phyloP scores from a whole-genome alignment of 2,888 invertebrate species.

The Drosophila neutralis region DNA sequence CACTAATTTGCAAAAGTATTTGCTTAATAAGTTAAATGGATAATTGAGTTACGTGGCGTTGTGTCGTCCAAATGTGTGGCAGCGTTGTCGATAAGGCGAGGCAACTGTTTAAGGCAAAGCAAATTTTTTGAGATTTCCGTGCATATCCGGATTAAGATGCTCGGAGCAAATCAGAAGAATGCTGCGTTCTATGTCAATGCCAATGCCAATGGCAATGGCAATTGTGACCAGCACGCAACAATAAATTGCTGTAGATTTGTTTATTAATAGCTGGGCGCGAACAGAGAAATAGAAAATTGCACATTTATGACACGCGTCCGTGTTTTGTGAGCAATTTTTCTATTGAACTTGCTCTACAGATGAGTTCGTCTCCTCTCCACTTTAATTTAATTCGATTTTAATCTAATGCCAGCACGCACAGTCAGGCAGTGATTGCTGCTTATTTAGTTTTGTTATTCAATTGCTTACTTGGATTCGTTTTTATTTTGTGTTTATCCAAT shows the following conservation, averaged over 20 bases:
- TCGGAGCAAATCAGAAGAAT: constrained; percentile 12
- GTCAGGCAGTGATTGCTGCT: constrained; percentile 18
- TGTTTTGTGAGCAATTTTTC: constrained; percentile 50
- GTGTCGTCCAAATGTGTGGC: constrained; percentile 29
- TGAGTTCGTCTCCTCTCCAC: constrained; percentile 2
- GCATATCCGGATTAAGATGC: constrained; percentile 48
- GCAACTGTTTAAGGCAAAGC: constrained; percentile 29
- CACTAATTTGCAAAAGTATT: constrained; percentile 68
- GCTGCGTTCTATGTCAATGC: constrained; percentile 62
- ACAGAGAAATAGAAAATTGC: constrained; percentile 53
- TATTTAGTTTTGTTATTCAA: constrained; percentile 20
- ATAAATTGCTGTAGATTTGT: constrained; percentile 51
- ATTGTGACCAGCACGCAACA: constrained; percentile 63
- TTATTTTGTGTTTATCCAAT: constrained; percentile 35
- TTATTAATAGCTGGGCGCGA: constrained; percentile 59
- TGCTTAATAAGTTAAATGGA: constrained; percentile 76
- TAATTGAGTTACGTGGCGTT: constrained; percentile 74
- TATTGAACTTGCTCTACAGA: constrained; percentile 24
- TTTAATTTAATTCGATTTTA: constrained; percentile 63
- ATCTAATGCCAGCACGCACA: constrained; percentile 65
- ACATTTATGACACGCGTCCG: constrained; percentile 54
- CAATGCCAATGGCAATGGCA: constrained; percentile 70
- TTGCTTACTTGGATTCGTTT: constrained; percentile 11
- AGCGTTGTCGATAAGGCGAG: constrained; percentile 42
- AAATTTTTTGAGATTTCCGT: constrained; percentile 5